Conservation (phyloP, 1,140 invertebrate species). For the Hyposmocoma kahamanoa region DNA sequence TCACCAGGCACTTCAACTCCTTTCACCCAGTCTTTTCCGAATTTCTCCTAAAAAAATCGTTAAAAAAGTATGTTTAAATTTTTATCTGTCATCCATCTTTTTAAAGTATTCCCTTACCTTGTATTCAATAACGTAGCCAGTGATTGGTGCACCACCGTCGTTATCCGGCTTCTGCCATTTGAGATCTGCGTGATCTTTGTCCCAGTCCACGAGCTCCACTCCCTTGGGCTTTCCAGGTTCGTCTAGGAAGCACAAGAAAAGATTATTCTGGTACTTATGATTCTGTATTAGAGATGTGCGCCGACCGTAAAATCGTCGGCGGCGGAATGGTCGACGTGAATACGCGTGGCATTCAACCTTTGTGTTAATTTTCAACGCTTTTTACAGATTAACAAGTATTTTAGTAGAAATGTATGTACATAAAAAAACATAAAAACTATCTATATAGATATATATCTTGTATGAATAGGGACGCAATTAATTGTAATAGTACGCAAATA, state of each 20-base stretch:
- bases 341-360: too few species aligned
- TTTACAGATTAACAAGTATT: too few species aligned
- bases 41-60: conserved; percentile 79
- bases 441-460: too few species aligned
- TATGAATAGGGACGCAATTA: too few species aligned
- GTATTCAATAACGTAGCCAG: conserved; percentile 93
- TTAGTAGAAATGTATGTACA: too few species aligned
- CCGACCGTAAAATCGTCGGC: too few species aligned
- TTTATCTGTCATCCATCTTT: background rate
- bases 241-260: conserved; percentile 75
- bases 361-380: too few species aligned
- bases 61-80: too few species aligned
- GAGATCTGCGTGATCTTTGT: conserved; percentile 94
- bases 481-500: too few species aligned
- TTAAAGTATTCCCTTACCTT: conserved; percentile 66
- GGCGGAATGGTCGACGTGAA: too few species aligned
- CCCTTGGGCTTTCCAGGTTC: conserved; percentile 94
- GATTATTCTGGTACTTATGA: background rate
- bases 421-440: too few species aligned
- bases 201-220: conserved; percentile 96
- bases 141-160: conserved; percentile 96
- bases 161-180: conserved; percentile 92
- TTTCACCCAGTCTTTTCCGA: conserved; percentile 90
- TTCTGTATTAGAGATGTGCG: background rate
- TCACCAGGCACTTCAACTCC: conserved; percentile 88